phyloP scores from a whole-genome alignment of 2,888 invertebrate species.

The Sycophila texana region DNA sequence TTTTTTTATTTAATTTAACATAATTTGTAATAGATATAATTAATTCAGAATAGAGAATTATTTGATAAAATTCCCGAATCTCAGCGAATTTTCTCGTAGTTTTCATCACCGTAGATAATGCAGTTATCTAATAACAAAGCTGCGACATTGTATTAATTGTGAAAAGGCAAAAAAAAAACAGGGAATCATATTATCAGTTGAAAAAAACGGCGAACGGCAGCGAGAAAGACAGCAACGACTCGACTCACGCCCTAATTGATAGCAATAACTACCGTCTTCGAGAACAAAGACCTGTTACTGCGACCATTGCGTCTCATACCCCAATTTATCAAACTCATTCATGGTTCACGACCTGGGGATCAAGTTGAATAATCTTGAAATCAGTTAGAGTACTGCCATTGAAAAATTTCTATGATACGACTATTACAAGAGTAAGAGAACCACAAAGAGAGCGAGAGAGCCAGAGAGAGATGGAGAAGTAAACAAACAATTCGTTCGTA shows the following conservation, averaged over 20 bases:
- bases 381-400: slow-evolving; percentile 37
- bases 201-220: background rate
- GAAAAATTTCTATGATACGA: slow-evolving; percentile 30
- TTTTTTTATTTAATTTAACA: too few relatives aligned
- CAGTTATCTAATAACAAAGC: background rate
- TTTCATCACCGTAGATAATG: too few relatives aligned
- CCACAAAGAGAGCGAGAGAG: background rate
- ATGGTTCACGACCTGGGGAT: slow-evolving; percentile 39
- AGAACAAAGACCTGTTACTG: slow-evolving; percentile 51
- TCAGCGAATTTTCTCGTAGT: too few relatives aligned
- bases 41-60: too few relatives aligned
- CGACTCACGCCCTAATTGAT: slow-evolving; percentile 40
- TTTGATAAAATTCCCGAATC: too few relatives aligned
- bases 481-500: slow-evolving; percentile 6
- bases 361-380: slow-evolving; percentile 34
- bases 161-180: slow-evolving; percentile 4
- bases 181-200: slow-evolving; percentile 2
- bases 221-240: slow-evolving; percentile 8
- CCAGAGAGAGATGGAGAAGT: background rate
- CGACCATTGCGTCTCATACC: slow-evolving; percentile 26
- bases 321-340: slow-evolving; percentile 45
- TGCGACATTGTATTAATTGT: background rate
- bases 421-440: slow-evolving; percentile 13
- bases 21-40: too few relatives aligned
- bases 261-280: slow-evolving; percentile 47